Conservation (phyloP, 2,888 invertebrate genomes). For the Pherbina coryleti region DNA sequence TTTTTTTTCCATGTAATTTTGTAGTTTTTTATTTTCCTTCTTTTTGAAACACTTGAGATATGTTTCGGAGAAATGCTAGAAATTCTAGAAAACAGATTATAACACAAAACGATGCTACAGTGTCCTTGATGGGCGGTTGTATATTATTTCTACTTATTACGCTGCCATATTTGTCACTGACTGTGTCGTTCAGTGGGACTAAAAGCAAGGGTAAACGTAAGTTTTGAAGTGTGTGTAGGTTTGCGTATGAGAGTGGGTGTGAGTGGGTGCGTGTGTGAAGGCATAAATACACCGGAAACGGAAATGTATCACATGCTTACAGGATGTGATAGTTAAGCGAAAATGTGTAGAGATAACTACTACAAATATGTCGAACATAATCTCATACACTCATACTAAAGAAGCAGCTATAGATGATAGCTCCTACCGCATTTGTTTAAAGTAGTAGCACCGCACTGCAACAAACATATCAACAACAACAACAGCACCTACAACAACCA, state of each 20-base stretch:
- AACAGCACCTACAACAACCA: not conserved
- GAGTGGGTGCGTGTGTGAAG: not conserved
- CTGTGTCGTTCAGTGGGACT: not conserved
- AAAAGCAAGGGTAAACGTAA: not conserved
- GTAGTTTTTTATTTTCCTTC: not conserved
- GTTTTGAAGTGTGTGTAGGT: not conserved
- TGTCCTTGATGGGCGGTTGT: not conserved
- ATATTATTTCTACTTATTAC: not conserved
- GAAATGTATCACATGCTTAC: conserved; percentile 58
- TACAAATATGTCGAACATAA: too few relatives aligned
- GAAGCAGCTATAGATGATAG: not conserved
- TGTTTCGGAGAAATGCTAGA: not conserved
- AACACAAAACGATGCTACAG: conserved; percentile 35
- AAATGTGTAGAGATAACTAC: conserved; percentile 16
- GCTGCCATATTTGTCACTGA: conserved; percentile 8
- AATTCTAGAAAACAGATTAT: conserved; percentile 34
- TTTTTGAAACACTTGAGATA: not conserved
- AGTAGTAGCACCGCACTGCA: not conserved
- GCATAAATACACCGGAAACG: conserved; percentile 54
- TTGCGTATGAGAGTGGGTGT: not conserved
- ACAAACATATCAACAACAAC: not conserved
- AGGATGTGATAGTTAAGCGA: conserved; percentile 27
- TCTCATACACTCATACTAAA: not conserved
- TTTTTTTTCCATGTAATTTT: not conserved
- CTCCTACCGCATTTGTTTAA: not conserved